These are phyloP conservation scores for Euglossa dilemma DNA, from an alignment of 1,140 invertebrate species.

Conservation along the genomic window DNA sequence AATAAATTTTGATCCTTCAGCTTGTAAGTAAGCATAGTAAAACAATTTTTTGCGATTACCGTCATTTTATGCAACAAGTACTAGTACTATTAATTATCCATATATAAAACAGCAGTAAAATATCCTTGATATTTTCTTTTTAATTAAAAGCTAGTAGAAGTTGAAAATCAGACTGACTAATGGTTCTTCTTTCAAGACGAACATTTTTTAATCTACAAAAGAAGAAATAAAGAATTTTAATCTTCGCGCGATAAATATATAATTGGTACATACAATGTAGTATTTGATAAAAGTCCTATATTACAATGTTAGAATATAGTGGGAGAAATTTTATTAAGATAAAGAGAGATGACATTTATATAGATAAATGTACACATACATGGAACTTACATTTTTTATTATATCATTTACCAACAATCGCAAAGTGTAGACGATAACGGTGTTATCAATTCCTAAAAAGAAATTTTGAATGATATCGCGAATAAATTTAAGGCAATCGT, in stretches of 20 bases:
- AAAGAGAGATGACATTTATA: neutral
- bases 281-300: neutral
- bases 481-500: neutral
- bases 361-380: neutral
- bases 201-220: neutral
- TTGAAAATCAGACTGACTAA: neutral
- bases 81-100: no score
- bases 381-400: neutral
- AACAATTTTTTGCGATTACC: neutral
- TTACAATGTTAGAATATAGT: neutral
- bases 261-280: neutral
- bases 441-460: constrained; percentile 17
- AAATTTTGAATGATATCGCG: neutral
- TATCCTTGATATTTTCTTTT: neutral
- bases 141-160: neutral
- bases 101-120: neutral
- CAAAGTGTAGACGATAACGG: neutral
- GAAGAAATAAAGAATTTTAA: neutral
- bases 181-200: neutral
- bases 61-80: no score
- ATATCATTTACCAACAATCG: neutral
- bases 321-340: constrained; percentile 6
- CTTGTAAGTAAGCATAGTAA: neutral
- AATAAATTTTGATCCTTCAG: no score
- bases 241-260: neutral